Evolutionary conservation across 2,888 invertebrate species (phyloP).

Genomic region (Cacoxenus indagator): DNA sequence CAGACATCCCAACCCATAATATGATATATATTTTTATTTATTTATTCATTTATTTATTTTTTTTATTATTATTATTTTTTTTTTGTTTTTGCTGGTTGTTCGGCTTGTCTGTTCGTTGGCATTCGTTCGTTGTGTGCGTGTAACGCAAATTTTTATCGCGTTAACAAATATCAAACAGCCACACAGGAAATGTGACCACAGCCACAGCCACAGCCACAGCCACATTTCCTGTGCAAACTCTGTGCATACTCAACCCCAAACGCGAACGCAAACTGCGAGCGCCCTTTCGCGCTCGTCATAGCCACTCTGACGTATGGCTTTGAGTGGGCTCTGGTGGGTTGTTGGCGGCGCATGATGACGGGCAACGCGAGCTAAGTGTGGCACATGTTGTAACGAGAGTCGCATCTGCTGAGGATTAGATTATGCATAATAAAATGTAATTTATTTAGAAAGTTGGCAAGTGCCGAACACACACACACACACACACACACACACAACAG

Average conservation of each 20-base stretch:
- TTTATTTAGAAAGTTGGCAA: slow-evolving; percentile 56
- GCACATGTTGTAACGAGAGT: slow-evolving; percentile 31
- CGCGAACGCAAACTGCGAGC: slow-evolving; percentile 3
- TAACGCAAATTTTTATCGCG: not conserved
- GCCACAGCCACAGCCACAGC: not conserved
- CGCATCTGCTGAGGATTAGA: slow-evolving; percentile 70
- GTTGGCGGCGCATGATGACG: not conserved
- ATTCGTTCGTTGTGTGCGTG: not conserved
- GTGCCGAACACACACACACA: slow-evolving; percentile 17
- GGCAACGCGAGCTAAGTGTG: not conserved
- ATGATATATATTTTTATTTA: too few species aligned
- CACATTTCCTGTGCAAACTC: not conserved
- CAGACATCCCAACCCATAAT: too few species aligned
- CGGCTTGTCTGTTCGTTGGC: too few species aligned
- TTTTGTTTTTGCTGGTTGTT: not conserved
- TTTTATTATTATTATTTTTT: too few species aligned
- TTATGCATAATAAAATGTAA: slow-evolving; percentile 70
- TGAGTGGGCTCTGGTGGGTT: not conserved
- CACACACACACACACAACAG: too few species aligned
- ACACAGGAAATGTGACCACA: too few species aligned
- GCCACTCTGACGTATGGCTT: not conserved
- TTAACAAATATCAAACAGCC: not conserved
- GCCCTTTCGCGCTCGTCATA: not conserved
- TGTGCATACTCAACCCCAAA: not conserved
- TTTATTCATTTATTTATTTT: too few species aligned